Percentiles rank a stretch among this genome's conserved stretches.
phyloP scores from a whole-genome alignment of 2,113 vertebrate genomes.

The Pristiophorus japonicus region DNA sequence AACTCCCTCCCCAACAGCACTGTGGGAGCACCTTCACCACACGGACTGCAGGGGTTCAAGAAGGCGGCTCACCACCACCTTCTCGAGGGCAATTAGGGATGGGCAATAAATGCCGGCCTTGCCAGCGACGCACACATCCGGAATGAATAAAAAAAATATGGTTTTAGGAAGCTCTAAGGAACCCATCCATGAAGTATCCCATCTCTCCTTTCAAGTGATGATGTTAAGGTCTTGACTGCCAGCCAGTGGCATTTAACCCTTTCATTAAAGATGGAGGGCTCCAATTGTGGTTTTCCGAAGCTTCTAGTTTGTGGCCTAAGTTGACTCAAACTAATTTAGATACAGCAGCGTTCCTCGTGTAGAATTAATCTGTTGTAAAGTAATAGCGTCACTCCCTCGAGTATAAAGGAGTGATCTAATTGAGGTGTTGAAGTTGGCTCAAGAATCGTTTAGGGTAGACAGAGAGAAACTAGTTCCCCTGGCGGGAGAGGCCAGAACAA shows the following conservation, averaged over 20 bases:
- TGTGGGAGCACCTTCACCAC: too few species aligned
- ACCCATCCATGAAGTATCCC: background rate
- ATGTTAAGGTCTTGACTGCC: background rate
- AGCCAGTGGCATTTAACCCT: background rate
- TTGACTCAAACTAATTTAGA: background rate
- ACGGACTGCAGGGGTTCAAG: too few species aligned
- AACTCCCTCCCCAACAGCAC: too few species aligned
- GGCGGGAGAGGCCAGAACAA: too few species aligned
- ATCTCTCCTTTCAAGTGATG: background rate
- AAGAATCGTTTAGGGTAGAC: background rate
- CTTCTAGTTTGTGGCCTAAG: background rate
- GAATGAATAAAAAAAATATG: too few species aligned
- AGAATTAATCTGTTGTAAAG: background rate
- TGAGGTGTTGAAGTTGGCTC: background rate
- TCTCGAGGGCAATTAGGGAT: too few species aligned
- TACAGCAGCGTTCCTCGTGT: too few species aligned
- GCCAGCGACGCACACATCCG: too few species aligned
- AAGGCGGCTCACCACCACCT: too few species aligned
- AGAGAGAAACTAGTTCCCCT: background rate
- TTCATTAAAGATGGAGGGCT: background rate
- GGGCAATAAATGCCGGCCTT: too few species aligned
- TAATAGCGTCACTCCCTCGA: too few species aligned
- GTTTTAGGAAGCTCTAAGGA: background rate
- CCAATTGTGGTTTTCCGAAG: background rate
- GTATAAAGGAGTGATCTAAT: background rate